A percentile compares a stretch with the other conserved stretches of the same genome.
Conservation (phyloP, 2,113 vertebrate species). For the Myiozetetes cayanensis region DNA sequence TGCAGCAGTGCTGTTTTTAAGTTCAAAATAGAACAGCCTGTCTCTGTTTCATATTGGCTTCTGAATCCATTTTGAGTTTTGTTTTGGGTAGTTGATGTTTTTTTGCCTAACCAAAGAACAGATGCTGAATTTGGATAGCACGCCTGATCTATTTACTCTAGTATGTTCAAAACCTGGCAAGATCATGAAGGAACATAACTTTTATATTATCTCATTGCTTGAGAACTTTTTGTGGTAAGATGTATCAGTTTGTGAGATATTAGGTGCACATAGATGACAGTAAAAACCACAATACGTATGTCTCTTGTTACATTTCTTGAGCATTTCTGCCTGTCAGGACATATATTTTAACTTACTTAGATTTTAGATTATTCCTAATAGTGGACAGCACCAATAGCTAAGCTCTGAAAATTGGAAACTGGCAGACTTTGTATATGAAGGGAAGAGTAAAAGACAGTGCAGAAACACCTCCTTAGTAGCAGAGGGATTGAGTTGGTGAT, state of each 20-base stretch:
- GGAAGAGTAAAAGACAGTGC: background rate
- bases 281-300: background rate
- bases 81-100: slow-evolving; percentile 34
- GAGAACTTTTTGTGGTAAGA: background rate
- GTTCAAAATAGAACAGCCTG: slow-evolving; percentile 34
- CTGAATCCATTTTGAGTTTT: slow-evolving; percentile 34
- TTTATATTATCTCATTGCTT: slow-evolving; percentile 11
- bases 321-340: background rate
- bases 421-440: background rate
- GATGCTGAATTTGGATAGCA: slow-evolving; percentile 56
- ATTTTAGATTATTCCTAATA: background rate
- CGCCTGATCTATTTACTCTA: slow-evolving; percentile 14
- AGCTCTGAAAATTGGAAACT: background rate
- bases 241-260: background rate
- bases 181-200: background rate
- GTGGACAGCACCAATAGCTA: background rate
- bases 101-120: slow-evolving; percentile 49
- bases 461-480: background rate
- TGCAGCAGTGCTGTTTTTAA: background rate
- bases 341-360: background rate
- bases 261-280: background rate
- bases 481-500: background rate
- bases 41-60: slow-evolving; percentile 31
- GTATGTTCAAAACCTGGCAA: slow-evolving; percentile 32
- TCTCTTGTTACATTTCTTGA: background rate